phyloP scores from a whole-genome alignment of 2,113 vertebrate genomes.

The Anthoscopus minutus region DNA sequence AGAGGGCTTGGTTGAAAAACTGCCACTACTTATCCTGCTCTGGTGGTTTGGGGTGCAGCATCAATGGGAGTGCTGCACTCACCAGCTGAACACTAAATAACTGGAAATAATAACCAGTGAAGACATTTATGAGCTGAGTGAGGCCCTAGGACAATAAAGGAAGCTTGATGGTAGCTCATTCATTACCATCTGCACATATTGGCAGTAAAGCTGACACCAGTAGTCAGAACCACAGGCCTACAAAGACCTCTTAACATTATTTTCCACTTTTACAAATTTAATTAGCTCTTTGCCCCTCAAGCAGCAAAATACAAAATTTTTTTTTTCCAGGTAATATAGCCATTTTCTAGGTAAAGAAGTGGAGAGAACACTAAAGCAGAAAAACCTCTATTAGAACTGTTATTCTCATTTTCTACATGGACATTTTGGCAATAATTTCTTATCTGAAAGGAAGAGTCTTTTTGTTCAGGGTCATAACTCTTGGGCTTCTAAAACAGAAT shows the following conservation, averaged over 20 bases:
- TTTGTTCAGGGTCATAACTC: neutral
- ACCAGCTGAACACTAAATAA: neutral
- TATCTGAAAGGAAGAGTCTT: neutral
- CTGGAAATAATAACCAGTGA: neutral
- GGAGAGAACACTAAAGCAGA: neutral
- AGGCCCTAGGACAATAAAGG: neutral
- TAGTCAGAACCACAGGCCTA: neutral
- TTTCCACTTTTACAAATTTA: slow-evolving; percentile 5
- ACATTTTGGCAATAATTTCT: neutral
- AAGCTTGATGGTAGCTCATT: neutral
- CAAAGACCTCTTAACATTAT: neutral
- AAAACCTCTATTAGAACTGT: neutral
- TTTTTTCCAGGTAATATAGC: neutral
- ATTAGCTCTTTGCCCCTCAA: neutral
- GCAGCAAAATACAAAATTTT: neutral
- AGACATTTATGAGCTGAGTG: neutral
- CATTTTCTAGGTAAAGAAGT: neutral
- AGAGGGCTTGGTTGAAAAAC: neutral
- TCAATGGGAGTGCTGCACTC: neutral
- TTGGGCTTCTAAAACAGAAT: neutral
- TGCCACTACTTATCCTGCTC: neutral
- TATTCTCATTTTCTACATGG: neutral
- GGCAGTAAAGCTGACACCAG: neutral
- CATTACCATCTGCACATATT: neutral
- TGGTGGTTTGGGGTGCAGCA: neutral